Evolutionary conservation across 2,797 vertebrate species (phyloP).

Genomic region (Malacoctenus gilli): DNA sequence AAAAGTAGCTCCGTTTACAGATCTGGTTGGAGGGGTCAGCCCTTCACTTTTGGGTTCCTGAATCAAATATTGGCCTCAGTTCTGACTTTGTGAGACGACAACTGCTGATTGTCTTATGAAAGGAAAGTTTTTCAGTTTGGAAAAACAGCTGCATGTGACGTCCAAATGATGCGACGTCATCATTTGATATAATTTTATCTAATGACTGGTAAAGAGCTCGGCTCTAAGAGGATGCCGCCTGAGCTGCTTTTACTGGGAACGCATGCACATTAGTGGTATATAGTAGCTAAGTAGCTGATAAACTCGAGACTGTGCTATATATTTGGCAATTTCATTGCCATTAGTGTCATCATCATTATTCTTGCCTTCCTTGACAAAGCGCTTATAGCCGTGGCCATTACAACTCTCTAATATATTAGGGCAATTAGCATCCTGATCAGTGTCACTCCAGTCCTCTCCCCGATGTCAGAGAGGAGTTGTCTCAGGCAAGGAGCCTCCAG

Average conservation of each 20-base stretch:
- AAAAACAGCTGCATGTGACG: no score
- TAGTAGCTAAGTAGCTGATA: conserved; percentile 15
- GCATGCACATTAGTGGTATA: conserved; percentile 13
- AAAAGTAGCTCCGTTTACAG: no score
- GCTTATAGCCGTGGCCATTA: conserved; percentile 36
- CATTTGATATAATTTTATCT: neutral
- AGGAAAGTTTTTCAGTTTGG: no score
- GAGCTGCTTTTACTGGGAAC: conserved; percentile 3
- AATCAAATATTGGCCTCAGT: no score
- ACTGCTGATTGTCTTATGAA: no score
- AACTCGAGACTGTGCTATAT: conserved; percentile 28
- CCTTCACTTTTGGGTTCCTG: no score
- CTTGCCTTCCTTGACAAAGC: conserved; percentile 35
- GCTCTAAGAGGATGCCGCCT: neutral
- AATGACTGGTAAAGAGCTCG: neutral
- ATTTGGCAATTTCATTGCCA: conserved; percentile 37
- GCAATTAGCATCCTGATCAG: conserved; percentile 56
- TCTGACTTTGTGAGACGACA: no score
- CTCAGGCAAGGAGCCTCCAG: conserved; percentile 39
- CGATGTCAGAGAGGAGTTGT: conserved; percentile 44
- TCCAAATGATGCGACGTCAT: no score
- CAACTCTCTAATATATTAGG: conserved; percentile 42
- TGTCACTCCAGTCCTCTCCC: conserved; percentile 51
- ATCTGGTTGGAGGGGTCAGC: no score
- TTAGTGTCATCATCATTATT: conserved; percentile 56